A percentile compares a stretch with the other conserved stretches of the same genome.
phyloP scores from a whole-genome alignment of 1,140 invertebrate species.

The Acromyrmex heyeri region DNA sequence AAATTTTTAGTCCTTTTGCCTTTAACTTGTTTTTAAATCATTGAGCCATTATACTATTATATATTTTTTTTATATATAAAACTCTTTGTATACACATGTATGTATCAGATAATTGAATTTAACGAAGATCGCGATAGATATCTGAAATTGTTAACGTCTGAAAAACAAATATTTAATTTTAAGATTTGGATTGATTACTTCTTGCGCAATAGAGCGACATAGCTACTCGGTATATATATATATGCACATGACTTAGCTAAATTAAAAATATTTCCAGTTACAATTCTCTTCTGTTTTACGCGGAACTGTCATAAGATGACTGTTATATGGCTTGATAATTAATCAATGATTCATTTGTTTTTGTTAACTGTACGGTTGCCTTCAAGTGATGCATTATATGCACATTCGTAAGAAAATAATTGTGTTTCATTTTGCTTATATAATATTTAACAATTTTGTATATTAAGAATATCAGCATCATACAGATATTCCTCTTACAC shows the following conservation, averaged over 20 bases:
- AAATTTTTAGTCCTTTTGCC: too few relatives aligned
- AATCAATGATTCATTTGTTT: neutral
- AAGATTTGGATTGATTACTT: neutral
- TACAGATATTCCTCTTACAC: too few relatives aligned
- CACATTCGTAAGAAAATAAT: neutral
- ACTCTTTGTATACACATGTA: neutral
- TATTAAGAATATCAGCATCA: neutral
- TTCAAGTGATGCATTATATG: neutral
- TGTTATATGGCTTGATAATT: constrained; percentile 8
- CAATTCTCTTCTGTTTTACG: neutral
- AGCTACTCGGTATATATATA: neutral
- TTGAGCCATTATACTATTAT: too few relatives aligned
- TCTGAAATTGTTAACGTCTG: neutral
- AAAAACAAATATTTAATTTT: neutral
- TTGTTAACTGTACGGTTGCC: neutral
- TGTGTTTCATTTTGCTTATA: neutral
- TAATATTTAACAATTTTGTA: constrained; percentile 14
- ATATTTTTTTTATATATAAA: neutral
- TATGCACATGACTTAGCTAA: neutral
- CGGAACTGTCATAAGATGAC: neutral
- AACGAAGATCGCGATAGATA: neutral
- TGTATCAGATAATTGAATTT: constrained; percentile 7
- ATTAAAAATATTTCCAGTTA: neutral
- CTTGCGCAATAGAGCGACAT: neutral
- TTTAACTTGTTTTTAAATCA: too few relatives aligned